Percentiles rank a stretch among this genome's conserved stretches.
These are phyloP conservation scores for Pentalonia nigronervosa DNA, from an alignment of 1,140 invertebrate genomes.

Conservation along the genomic window DNA sequence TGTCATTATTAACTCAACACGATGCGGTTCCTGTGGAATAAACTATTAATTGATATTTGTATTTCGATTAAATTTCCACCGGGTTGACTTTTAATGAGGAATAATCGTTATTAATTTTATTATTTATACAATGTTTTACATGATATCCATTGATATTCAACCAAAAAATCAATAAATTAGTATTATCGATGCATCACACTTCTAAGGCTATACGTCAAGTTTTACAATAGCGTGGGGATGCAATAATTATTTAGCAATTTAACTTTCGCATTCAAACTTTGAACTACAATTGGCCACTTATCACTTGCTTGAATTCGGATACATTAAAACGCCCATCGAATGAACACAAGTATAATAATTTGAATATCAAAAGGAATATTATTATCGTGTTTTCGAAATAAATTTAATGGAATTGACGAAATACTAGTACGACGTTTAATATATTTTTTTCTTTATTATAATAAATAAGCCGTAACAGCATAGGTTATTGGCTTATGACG, in stretches of 20 bases:
- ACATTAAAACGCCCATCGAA: background rate
- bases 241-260: background rate
- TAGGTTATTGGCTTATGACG: too few relatives aligned
- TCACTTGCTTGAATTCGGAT: background rate
- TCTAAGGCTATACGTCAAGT: background rate
- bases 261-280: background rate
- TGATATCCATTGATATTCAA: background rate
- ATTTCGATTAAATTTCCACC: background rate
- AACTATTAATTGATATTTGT: background rate
- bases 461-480: too few relatives aligned
- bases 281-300: background rate
- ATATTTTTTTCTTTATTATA: too few relatives aligned
- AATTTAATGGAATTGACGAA: background rate
- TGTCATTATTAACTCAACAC: too few relatives aligned
- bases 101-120: background rate
- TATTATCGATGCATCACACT: background rate
- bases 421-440: background rate
- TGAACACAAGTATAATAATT: background rate
- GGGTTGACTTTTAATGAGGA: background rate
- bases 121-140: background rate
- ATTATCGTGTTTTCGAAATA: background rate
- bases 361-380: background rate
- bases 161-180: background rate
- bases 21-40: background rate
- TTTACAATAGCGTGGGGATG: background rate